Base-by-base conservation (phyloP, 2,888 invertebrate genomes). In the Siphlonurus alternatus region DNA sequence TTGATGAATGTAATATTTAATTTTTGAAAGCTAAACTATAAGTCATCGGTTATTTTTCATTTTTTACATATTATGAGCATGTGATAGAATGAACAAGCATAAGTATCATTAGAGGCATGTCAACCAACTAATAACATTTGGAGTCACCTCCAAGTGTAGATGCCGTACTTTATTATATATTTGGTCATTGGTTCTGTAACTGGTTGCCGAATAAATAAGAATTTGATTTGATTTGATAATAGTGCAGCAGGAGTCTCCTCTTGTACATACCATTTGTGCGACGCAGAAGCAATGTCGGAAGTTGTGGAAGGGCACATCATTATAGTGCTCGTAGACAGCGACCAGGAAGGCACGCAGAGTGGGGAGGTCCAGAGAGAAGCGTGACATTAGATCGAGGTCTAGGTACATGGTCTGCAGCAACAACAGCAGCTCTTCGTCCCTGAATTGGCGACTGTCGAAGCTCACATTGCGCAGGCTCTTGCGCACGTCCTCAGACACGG, bases 251-350 rank as follows among this genome's bases (percentile, higher is more conserved):
- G 20, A 25, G 19, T 23, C 54, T 53, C 71, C 66, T 74, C 71
- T 15, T 74, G 71, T 71, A 79, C 79, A 79, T 77, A 88, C 89
- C 89, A 90, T 90, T 79, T 90, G 90, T 66, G 89, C 84, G 68
- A 90, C 90, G 78, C 89, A 89, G 77, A 90, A 90, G 76, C 88
- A 89, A 74, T 90, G 90, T 69, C 89, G 81, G 76, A 90, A 90
- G 78, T 90, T 90, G 76, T 90, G 90, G 77, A 90, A 90, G 67
- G 89, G 89, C 73, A 90, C 89, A 76, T 88, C 88, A 77, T 89
- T 86, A 79, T 90, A 90, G 75, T 87, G 85, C 75, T 86, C 86
- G 77, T 87, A 88, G 70, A 86, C 84, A 75, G 86, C 85, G 73
- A 85, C 87, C 63, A 88, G 80, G 78, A 87, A 88, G 74, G 84